Base-by-base conservation (phyloP, 2,797 vertebrate genomes). In the Onychomys leucogaster region DNA sequence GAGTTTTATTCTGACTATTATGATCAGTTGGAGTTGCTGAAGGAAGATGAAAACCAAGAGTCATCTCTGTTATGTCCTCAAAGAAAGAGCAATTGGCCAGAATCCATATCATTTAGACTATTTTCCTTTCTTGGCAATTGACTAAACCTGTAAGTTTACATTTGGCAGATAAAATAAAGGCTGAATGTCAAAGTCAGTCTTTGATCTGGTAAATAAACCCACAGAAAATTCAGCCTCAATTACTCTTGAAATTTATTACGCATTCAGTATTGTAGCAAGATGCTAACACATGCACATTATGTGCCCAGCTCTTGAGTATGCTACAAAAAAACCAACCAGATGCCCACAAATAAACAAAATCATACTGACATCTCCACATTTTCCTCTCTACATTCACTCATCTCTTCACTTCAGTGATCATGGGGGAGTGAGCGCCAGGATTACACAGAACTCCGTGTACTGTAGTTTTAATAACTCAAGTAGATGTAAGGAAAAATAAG, bases 121-220 rank as follows among this genome's bases (percentile, higher is more conserved):
- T 97, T 96, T 92, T 95, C 87, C 81, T 96, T 97, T 92, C 90
- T 96, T 96, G 97, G 97, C 94, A 97, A 84, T 96, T 96, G 75
- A 93, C 97, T 96, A 93, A 98, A 76, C 94, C 94, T 94, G 82
- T 14, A 80, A 97, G 95, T 98, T 98, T 98, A 97, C 88, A 92
- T 88, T 86, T 89, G 97, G 95, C 96, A 98, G 98, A 98, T 91
- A 94, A 98, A 98, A 86, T 37, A 63, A 96, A 65, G 84, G 89
- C 32, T 96, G 96, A 75, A 98, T 97, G 92, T 75, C 98, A 97
- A 98, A 98, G 90, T 84, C 90, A 96, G 73, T 98, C 97, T 98
- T 98, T 98, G 98, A 98, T 98, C 97, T 96, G 95, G 96, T 98
- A 98, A 98, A 98, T 97, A 98, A 98, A 98, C 85, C 97, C 92